Percentiles rank a stretch among this genome's conserved stretches.
Evolutionary conservation across 2,888 invertebrate species (phyloP).

Genomic region (Proisotoma minuta): DNA sequence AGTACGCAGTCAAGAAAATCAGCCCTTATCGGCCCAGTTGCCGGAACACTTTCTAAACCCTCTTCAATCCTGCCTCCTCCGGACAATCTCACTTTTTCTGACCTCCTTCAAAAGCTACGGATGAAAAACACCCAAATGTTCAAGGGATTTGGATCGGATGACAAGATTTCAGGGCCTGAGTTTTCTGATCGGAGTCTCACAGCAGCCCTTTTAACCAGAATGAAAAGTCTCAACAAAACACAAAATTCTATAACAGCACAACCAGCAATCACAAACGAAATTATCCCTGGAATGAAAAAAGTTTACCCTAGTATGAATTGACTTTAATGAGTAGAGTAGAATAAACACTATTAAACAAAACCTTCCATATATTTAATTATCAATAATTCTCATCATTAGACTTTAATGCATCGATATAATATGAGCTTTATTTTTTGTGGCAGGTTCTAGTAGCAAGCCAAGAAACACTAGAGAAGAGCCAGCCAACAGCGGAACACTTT

Average conservation of each 20-base stretch:
- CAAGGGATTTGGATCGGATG: constrained; percentile 16
- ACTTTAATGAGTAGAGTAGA: too few relatives aligned
- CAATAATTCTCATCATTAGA: too few relatives aligned
- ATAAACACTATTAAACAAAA: too few relatives aligned
- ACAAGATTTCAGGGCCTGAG: background rate
- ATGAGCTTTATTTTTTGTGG: too few relatives aligned
- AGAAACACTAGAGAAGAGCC: background rate
- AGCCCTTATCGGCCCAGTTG: background rate
- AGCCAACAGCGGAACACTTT: background rate
- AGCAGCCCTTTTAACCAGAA: constrained; percentile 14
- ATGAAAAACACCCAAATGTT: constrained; percentile 36
- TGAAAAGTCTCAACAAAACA: constrained; percentile 8
- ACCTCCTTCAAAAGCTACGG: constrained; percentile 41
- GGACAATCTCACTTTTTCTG: constrained; percentile 38
- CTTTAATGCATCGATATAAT: too few relatives aligned
- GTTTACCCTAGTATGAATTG: constrained; percentile 12
- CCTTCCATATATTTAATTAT: too few relatives aligned
- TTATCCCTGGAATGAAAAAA: constrained; percentile 14
- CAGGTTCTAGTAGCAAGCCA: too few relatives aligned
- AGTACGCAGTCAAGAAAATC: background rate
- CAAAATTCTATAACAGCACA: background rate
- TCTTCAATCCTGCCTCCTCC: background rate
- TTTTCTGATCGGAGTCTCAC: background rate
- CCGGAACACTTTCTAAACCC: background rate
- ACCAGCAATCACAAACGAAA: background rate